A percentile compares a stretch with the other conserved stretches of the same genome.
These are phyloP conservation scores for Heliopora coerulea DNA, from an alignment of 92 coral and sea anemone species.

Conservation along the genomic window DNA sequence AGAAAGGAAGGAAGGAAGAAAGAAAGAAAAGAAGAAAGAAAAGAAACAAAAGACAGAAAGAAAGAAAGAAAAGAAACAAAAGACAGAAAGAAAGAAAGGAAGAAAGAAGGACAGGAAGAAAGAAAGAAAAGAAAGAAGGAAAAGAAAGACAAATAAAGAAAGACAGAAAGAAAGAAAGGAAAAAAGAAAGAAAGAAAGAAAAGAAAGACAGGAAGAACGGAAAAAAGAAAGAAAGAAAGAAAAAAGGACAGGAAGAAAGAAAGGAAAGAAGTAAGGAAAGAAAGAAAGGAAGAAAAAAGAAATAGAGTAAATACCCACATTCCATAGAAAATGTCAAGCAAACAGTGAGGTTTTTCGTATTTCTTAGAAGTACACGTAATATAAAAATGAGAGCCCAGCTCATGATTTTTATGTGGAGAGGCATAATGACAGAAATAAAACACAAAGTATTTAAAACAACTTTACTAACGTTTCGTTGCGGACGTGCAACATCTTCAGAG, in stretches of 20 bases:
- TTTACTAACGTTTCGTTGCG: too few species aligned
- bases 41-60: background rate
- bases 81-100: conserved; percentile 2
- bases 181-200: conserved; percentile 2
- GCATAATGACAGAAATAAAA: too few species aligned
- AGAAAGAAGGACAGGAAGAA: background rate
- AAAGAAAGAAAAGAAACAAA: background rate
- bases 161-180: background rate
- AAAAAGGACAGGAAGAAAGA: conserved; percentile 12
- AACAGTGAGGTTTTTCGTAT: too few species aligned
- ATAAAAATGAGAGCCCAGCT: too few species aligned
- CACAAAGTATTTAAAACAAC: too few species aligned
- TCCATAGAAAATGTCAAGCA: too few species aligned
- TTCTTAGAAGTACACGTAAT: too few species aligned
- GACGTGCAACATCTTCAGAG: too few species aligned
- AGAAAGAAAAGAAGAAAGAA: conserved; percentile 2
- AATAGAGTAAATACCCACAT: background rate
- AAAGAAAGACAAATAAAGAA: background rate
- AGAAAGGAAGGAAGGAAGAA: conserved; percentile 6
- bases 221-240: background rate
- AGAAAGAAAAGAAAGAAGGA: background rate
- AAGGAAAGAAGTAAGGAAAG: background rate
- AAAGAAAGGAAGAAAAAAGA: background rate
- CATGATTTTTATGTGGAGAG: too few species aligned
- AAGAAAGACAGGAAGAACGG: background rate